Evolutionary conservation across 2,888 invertebrate genomes (phyloP).

Genomic region (Pandemis corylana): DNA sequence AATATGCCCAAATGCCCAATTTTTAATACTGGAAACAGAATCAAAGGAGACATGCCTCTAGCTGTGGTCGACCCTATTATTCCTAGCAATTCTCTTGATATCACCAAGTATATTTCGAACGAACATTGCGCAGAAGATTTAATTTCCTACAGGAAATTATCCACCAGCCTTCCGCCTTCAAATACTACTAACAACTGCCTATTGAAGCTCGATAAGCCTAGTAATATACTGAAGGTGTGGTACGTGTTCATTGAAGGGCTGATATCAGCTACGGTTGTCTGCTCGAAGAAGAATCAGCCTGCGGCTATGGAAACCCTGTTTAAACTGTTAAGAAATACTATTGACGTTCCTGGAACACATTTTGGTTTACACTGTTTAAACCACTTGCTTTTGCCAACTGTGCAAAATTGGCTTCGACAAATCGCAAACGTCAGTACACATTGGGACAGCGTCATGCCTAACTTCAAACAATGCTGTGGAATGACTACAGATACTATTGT

Average conservation of each 20-base stretch:
- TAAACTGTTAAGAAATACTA: slow-evolving; percentile 90
- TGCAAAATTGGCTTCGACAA: slow-evolving; percentile 96
- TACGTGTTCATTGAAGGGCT: slow-evolving; percentile 95
- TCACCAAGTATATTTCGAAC: slow-evolving; percentile 88
- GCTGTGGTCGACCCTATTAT: slow-evolving; percentile 94
- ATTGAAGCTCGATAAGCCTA: slow-evolving; percentile 89
- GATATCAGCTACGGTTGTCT: slow-evolving; percentile 91
- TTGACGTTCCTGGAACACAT: slow-evolving; percentile 92
- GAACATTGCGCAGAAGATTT: slow-evolving; percentile 88
- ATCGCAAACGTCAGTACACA: slow-evolving; percentile 88
- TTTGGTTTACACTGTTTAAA: slow-evolving; percentile 97
- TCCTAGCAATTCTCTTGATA: slow-evolving; percentile 88
- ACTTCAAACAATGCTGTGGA: slow-evolving; percentile 98
- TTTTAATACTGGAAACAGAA: slow-evolving; percentile 94
- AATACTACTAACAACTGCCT: slow-evolving; percentile 84
- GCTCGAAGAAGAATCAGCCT: slow-evolving; percentile 95
- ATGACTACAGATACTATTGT: slow-evolving; percentile 96
- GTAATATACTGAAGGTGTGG: slow-evolving; percentile 95
- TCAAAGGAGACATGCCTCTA: slow-evolving; percentile 90
- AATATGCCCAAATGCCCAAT: slow-evolving; percentile 97
- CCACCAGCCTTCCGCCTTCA: slow-evolving; percentile 79
- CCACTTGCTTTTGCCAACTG: slow-evolving; percentile 94
- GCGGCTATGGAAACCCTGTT: slow-evolving; percentile 95
- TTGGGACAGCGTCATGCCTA: slow-evolving; percentile 92
- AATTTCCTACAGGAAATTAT: slow-evolving; percentile 86